Evolutionary conservation across 2,797 vertebrate genomes (phyloP).

Genomic region (Chiloscyllium punctatum): DNA sequence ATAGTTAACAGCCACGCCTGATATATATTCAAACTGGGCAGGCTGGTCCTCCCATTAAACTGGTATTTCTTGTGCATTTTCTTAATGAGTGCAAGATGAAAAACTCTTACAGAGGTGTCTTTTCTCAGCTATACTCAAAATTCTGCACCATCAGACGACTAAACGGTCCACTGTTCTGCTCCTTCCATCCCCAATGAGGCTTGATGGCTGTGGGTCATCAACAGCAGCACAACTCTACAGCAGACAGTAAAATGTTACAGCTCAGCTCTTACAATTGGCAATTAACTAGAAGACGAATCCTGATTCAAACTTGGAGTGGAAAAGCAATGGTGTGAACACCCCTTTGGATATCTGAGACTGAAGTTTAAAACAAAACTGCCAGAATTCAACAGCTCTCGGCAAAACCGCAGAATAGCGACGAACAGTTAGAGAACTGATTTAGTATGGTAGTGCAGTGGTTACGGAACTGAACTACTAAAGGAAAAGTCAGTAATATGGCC

Average conservation of each 20-base stretch:
- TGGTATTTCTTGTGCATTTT: no score
- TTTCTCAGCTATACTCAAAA: no score
- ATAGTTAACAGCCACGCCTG: no score
- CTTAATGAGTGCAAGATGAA: no score
- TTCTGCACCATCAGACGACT: no score
- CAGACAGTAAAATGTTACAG: not conserved
- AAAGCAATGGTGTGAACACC: not conserved
- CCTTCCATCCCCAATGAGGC: no score
- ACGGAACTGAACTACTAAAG: not conserved
- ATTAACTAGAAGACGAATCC: not conserved
- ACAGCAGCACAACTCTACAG: not conserved
- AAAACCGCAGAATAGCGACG: not conserved
- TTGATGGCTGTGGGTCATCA: not conserved
- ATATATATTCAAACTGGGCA: no score
- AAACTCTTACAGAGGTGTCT: no score
- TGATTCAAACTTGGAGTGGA: not conserved
- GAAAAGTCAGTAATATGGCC: no score
- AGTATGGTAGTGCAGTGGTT: not conserved
- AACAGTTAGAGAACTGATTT: not conserved
- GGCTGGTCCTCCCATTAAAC: no score
- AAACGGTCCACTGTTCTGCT: no score
- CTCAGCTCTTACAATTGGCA: not conserved
- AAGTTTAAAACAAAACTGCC: not conserved
- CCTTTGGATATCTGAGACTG: not conserved
- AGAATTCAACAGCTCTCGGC: not conserved